Conservation (phyloP, 2,888 invertebrate species). For the Mythimna albipuncta region DNA sequence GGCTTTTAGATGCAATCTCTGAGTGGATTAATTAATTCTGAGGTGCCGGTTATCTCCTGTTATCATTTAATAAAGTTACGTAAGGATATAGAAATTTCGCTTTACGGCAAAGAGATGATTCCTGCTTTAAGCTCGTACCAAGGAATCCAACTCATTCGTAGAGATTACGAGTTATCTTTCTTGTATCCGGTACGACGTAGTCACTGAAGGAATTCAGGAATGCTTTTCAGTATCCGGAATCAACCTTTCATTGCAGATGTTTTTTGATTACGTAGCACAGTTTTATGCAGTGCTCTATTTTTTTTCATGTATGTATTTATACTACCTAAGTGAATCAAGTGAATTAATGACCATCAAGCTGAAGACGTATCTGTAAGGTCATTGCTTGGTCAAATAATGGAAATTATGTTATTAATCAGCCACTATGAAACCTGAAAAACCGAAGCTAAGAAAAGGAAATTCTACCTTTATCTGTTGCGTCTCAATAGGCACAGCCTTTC, state of each 20-base stretch:
- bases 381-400: too few relatives aligned
- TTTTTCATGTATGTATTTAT: too few relatives aligned
- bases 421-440: too few relatives aligned
- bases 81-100: slow-evolving; percentile 83
- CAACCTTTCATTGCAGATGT: background rate
- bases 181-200: slow-evolving; percentile 2
- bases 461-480: too few relatives aligned
- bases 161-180: slow-evolving; percentile 8
- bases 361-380: too few relatives aligned
- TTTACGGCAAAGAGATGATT: slow-evolving; percentile 72
- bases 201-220: background rate
- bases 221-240: background rate
- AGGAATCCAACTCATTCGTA: slow-evolving; percentile 14
- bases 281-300: too few relatives aligned
- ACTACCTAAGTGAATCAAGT: too few relatives aligned
- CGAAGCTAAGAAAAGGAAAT: too few relatives aligned
- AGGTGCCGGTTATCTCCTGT: slow-evolving; percentile 90
- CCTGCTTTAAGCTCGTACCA: slow-evolving; percentile 47
- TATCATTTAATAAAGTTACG: slow-evolving; percentile 90
- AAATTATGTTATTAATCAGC: too few relatives aligned
- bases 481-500: too few relatives aligned
- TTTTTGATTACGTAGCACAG: too few relatives aligned
- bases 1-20: slow-evolving; percentile 90
- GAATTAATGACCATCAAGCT: too few relatives aligned
- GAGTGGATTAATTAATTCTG: slow-evolving; percentile 91